A percentile compares a stretch with the other conserved stretches of the same genome.
Evolutionary conservation across 2,888 invertebrate species (phyloP).

Genomic region (Subacronicta megacephala): DNA sequence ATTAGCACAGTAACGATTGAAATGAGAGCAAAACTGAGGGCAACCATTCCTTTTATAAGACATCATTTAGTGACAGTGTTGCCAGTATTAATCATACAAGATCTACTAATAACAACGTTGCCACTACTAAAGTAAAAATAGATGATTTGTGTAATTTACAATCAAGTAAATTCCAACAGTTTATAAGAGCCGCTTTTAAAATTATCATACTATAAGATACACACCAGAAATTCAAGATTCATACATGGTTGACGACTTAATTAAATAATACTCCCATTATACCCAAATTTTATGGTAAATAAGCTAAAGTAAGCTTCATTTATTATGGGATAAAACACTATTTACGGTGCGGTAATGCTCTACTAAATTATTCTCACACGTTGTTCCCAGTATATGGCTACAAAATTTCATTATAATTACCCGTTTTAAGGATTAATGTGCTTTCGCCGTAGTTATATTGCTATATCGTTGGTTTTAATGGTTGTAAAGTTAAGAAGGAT

Average conservation of each 20-base stretch:
- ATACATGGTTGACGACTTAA: conserved; percentile 27
- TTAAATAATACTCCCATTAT: conserved; percentile 44
- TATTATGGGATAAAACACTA: conserved; percentile 43
- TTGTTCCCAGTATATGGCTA: conserved; percentile 45
- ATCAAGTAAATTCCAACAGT: no score
- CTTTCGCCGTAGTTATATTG: conserved; percentile 48
- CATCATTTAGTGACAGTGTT: no score
- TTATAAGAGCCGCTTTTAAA: no score
- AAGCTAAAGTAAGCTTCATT: conserved; percentile 47
- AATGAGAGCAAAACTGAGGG: no score
- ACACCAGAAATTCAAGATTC: conserved; percentile 8
- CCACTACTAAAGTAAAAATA: no score
- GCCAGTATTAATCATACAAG: no score
- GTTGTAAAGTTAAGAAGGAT: conserved; percentile 26
- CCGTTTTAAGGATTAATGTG: conserved; percentile 62
- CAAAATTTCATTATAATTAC: conserved; percentile 66
- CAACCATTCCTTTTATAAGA: no score
- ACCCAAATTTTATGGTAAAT: conserved; percentile 43
- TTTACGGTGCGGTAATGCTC: conserved; percentile 51
- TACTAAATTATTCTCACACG: conserved; percentile 58
- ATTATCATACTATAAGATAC: no score
- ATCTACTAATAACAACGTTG: no score
- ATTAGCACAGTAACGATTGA: no score
- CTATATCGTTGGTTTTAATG: conserved; percentile 34
- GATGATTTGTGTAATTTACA: no score